Percentiles rank a stretch among this genome's conserved stretches.
These are phyloP conservation scores for Cataglyphis livida DNA, from an alignment of 2,888 invertebrate genomes.

Conservation along the genomic window DNA sequence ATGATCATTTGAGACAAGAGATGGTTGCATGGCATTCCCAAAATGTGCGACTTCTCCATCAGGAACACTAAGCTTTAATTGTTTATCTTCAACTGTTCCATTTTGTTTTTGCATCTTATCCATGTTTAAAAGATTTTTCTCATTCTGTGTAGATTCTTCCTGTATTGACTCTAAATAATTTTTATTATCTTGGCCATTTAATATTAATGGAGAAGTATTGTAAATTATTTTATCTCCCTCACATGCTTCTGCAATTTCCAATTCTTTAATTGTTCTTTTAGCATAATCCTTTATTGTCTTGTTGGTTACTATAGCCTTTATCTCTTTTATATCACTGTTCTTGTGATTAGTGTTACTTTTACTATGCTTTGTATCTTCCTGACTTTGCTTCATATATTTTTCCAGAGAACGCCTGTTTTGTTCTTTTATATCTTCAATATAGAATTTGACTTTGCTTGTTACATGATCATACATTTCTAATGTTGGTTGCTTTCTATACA, in stretches of 20 bases:
- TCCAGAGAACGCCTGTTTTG: conserved; percentile 67
- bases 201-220: conserved; percentile 41
- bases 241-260: conserved; percentile 69
- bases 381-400: conserved; percentile 57
- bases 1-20: conserved; percentile 71
- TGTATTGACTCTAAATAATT: conserved; percentile 45
- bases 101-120: conserved; percentile 70
- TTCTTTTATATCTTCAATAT: conserved; percentile 76
- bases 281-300: conserved; percentile 78
- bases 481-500: conserved; percentile 61
- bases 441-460: conserved; percentile 81
- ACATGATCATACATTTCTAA: conserved; percentile 76
- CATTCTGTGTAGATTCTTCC: conserved; percentile 25
- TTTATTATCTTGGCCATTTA: conserved; percentile 67
- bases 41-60: conserved; percentile 10
- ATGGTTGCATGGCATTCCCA: conserved; percentile 40
- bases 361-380: conserved; percentile 31
- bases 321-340: conserved; percentile 50
- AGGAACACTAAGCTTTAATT: conserved; percentile 39
- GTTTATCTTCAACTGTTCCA: conserved; percentile 67
- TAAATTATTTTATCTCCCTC: conserved; percentile 51
- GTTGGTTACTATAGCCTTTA: conserved; percentile 55
- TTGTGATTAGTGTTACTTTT: conserved; percentile 51
- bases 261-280: conserved; percentile 76
- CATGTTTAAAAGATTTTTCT: conserved; percentile 45